Percentiles rank a stretch among this genome's conserved stretches.
These are phyloP conservation scores for Rhodeus uyekii DNA, from an alignment of 2,797 vertebrate genomes.

Conservation along the genomic window DNA sequence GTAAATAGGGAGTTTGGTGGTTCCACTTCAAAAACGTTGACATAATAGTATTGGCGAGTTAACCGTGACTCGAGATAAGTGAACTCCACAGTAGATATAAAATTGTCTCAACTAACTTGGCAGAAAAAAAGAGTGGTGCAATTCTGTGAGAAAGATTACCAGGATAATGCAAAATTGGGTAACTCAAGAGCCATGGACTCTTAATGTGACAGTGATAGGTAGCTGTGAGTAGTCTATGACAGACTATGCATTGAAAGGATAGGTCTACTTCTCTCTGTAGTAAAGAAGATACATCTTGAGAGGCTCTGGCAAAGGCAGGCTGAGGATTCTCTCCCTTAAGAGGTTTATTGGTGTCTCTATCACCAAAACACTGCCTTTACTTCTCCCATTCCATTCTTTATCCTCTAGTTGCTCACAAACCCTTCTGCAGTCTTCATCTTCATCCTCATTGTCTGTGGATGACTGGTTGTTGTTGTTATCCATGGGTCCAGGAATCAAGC, in stretches of 20 bases:
- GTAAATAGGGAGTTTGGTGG: no score
- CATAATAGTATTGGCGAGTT: no score
- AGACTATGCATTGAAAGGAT: background rate
- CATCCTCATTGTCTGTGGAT: slow-evolving; percentile 57
- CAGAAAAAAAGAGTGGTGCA: background rate
- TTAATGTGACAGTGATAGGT: slow-evolving; percentile 16
- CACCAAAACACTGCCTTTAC: slow-evolving; percentile 67
- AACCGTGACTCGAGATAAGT: no score
- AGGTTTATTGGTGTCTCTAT: slow-evolving; percentile 80
- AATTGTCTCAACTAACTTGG: background rate
- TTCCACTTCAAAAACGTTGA: no score
- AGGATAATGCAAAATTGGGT: background rate
- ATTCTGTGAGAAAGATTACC: background rate
- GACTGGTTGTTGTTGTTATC: slow-evolving; percentile 79
- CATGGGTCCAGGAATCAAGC: slow-evolving; percentile 77
- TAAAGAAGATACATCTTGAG: slow-evolving; percentile 88
- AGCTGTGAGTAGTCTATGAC: slow-evolving; percentile 23
- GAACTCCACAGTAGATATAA: no score
- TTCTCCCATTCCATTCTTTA: slow-evolving; percentile 59
- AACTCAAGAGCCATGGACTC: background rate
- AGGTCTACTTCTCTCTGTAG: slow-evolving; percentile 83
- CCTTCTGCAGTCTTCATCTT: slow-evolving; percentile 65
- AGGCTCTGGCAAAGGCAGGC: slow-evolving; percentile 84
- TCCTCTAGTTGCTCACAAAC: slow-evolving; percentile 54
- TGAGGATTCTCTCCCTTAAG: slow-evolving; percentile 82